Base-by-base conservation (phyloP, 2,113 vertebrate genomes). In the Chlorodrepanis virens region DNA sequence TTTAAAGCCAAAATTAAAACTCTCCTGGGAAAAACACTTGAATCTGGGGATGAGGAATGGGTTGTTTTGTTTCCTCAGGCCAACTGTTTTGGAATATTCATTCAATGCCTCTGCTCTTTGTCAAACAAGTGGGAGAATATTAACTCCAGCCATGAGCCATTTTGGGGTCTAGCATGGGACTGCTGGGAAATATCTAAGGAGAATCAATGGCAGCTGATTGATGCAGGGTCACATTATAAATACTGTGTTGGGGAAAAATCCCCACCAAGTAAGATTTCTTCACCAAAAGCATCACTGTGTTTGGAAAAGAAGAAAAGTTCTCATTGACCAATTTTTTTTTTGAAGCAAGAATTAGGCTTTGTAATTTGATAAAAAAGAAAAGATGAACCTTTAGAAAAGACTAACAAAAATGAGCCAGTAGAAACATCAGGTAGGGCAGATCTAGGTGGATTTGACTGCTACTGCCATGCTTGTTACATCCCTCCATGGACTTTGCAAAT, bases 1-100 rank as follows among this genome's bases (percentile, higher is more conserved):
- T 91, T 82, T 57, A 84, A 93, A 85, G 49, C 20, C 59, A 76
- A 84, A 93, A 56, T 83, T n/a, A 94, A 93, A 96, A 45, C 25
- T 3, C 53, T 84, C 60, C 35, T 2, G 24, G 87, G 87, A 95
- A 76, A 93, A 91, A 9, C 50, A 35, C 39, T 94, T 79, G 28
- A 61, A 57, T 78, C 31, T 47, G 45, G 19, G 57, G n/a, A 79
- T 68, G 70, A 93, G 23, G 50, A 93, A 93, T 37, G 42, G 15
- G 35, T 74, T 96, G 63, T 72, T 93, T 91, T 76, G 31, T 77
- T 86, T 56, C 56, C 39, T 95, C 39, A 49, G 16, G 59, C 49
- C 42, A 93, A 39, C 35, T 52, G 44, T 67, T 93, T 86, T 59
- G 76, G 79, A 86, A 93, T 89, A 77, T 67, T 80, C 56, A 15